phyloP scores from a whole-genome alignment of 2,888 invertebrate genomes.

The Miltochrista miniata region DNA sequence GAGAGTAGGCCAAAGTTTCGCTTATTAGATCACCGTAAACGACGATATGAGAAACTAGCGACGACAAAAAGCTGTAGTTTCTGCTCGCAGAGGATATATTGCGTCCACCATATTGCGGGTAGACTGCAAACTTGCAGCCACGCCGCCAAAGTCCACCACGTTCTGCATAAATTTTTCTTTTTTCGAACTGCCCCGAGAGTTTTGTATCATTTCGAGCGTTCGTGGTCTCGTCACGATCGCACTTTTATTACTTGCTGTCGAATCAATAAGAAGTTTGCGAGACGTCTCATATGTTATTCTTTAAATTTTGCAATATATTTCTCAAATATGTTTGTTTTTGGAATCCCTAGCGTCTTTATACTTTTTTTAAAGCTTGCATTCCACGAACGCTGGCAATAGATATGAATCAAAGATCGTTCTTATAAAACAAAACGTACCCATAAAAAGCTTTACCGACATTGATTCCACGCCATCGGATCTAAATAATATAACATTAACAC shows the following conservation, averaged over 20 bases:
- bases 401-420: too few relatives aligned
- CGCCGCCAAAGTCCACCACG: slow-evolving; percentile 45
- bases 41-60: slow-evolving; percentile 75
- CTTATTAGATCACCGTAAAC: slow-evolving; percentile 76
- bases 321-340: background rate
- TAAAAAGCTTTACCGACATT: background rate
- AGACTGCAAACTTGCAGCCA: slow-evolving; percentile 71
- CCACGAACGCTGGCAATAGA: too few relatives aligned
- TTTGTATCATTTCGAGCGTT: slow-evolving; percentile 46
- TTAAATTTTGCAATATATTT: slow-evolving; percentile 12
- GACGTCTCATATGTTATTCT: slow-evolving; percentile 18
- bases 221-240: slow-evolving; percentile 47
- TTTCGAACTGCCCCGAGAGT: slow-evolving; percentile 41
- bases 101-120: slow-evolving; percentile 61
- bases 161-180: slow-evolving; percentile 67
- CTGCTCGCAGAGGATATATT: slow-evolving; percentile 66
- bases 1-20: slow-evolving; percentile 73
- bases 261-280: slow-evolving; percentile 28
- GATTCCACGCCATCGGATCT: slow-evolving; percentile 1
- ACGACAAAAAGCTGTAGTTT: slow-evolving; percentile 68
- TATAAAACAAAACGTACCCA: too few relatives aligned
- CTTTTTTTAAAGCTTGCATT: background rate
- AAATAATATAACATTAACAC: slow-evolving; percentile 20
- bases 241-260: slow-evolving; percentile 53
- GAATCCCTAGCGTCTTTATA: background rate